Conservation (phyloP, 2,888 invertebrate species). For the Mythimna loreyi region DNA sequence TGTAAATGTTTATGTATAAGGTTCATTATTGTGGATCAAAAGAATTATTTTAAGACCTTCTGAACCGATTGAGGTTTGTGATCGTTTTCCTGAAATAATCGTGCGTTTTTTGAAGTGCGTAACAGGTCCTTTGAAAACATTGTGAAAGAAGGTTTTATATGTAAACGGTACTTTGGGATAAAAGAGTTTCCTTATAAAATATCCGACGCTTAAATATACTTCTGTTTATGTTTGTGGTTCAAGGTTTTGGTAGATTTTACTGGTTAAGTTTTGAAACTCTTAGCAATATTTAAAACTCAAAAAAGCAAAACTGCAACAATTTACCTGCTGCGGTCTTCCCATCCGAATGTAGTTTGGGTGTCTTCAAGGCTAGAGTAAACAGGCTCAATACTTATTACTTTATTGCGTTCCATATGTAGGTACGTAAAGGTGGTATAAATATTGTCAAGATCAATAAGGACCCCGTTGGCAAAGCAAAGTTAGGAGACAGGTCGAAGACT, state of each 20-base stretch:
- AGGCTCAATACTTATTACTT: no score
- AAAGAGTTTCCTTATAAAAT: neutral
- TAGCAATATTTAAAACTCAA: neutral
- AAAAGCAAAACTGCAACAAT: no score
- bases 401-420: no score
- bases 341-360: no score
- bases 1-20: conserved; percentile 25
- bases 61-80: neutral
- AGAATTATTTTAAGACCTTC: conserved; percentile 9
- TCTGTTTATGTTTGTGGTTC: no score
- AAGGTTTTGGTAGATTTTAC: neutral
- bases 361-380: no score
- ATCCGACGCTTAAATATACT: neutral
- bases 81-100: neutral
- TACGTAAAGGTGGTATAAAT: no score
- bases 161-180: neutral
- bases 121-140: conserved; percentile 6
- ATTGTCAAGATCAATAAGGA: no score
- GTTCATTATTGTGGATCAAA: conserved; percentile 14
- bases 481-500: no score
- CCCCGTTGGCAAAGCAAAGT: no score
- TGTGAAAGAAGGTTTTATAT: neutral
- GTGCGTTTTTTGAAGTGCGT: neutral
- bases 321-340: no score
- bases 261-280: neutral